Evolutionary conservation across 2,113 vertebrate genomes (phyloP).

Genomic region (Eleginops maclovinus): DNA sequence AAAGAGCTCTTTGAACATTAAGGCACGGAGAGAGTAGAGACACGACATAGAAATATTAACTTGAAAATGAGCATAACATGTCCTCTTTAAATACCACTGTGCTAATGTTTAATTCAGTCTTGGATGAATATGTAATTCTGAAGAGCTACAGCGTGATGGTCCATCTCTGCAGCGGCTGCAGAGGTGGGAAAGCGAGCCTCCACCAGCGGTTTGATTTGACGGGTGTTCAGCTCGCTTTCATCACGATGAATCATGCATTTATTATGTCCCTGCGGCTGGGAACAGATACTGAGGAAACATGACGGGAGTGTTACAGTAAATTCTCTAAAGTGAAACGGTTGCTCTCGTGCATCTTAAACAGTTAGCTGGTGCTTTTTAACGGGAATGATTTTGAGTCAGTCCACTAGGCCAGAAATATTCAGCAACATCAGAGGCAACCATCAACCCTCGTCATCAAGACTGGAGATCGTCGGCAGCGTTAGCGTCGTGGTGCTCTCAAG

Average conservation of each 20-base stretch:
- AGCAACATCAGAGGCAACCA: not conserved
- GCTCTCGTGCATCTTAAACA: conserved; percentile 12
- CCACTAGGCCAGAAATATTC: not conserved
- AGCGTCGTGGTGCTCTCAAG: not conserved
- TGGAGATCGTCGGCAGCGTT: not conserved
- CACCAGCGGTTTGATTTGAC: conserved; percentile 33
- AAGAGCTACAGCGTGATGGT: conserved; percentile 22
- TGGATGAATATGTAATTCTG: conserved; percentile 56
- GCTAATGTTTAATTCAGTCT: conserved; percentile 46
- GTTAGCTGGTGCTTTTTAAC: conserved; percentile 3
- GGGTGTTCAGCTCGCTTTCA: conserved; percentile 41
- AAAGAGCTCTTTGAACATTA: too few relatives aligned
- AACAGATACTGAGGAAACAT: conserved; percentile 1
- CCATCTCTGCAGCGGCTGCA: conserved; percentile 36
- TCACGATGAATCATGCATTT: conserved; percentile 44
- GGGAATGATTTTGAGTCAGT: not conserved
- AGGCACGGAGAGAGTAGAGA: too few relatives aligned
- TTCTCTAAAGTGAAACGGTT: not conserved
- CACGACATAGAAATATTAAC: too few relatives aligned
- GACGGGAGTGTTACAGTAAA: conserved; percentile 16
- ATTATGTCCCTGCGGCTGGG: conserved; percentile 35
- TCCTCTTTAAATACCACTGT: not conserved
- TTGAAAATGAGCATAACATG: too few relatives aligned
- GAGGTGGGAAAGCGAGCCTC: conserved; percentile 29
- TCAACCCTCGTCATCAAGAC: not conserved